Evolutionary conservation across 64 coral and sea anemone genomes (phyloP).

Genomic region (Cladopsammia gracilis): DNA sequence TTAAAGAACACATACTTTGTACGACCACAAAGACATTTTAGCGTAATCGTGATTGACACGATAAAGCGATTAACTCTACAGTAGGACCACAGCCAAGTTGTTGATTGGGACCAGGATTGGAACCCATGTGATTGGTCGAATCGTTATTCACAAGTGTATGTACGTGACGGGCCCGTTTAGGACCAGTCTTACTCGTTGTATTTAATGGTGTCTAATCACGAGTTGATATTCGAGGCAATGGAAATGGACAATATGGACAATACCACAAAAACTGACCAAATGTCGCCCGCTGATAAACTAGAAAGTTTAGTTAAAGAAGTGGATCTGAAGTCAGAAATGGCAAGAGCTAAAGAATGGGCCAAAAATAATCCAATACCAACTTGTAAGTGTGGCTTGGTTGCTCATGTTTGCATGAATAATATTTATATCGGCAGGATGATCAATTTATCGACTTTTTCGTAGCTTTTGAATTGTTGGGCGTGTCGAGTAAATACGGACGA

Average conservation of each 20-base stretch:
- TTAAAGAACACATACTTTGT: no score
- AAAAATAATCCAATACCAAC: conserved; percentile 68
- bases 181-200: not conserved
- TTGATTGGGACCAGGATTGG: no score
- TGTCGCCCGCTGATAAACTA: not conserved
- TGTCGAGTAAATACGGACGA: not conserved
- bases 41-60: no score
- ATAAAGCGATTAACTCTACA: no score
- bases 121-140: no score
- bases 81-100: no score
- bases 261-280: not conserved
- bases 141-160: no score
- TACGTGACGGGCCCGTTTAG: not conserved
- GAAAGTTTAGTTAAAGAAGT: not conserved
- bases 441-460: not conserved
- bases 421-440: not conserved
- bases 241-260: not conserved
- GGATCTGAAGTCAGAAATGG: conserved; percentile 32
- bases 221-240: not conserved
- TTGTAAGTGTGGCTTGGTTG: conserved; percentile 48
- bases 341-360: conserved; percentile 55
- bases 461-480: not conserved
- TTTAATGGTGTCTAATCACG: no score
- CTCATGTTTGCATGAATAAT: not conserved
- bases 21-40: no score